Base-by-base conservation (phyloP, 2,888 invertebrate species). In the Apodemia mormo region DNA sequence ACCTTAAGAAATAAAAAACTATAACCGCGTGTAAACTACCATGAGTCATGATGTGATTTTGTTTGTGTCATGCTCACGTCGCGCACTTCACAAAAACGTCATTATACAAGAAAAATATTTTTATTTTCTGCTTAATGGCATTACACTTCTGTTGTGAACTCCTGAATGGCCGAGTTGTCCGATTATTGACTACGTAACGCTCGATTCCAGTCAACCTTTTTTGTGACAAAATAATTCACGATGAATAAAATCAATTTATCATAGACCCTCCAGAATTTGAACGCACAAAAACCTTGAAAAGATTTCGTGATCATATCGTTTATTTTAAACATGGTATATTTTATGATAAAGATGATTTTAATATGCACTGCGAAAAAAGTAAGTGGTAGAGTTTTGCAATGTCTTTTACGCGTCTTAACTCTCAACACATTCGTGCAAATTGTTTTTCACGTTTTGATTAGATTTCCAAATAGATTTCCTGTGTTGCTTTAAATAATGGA, bases 241-340 rank as follows among this genome's bases (percentile, higher is more conserved):
- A 72, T 75, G 74, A 76, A 77, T 77, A 79, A 80, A 82, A 81
- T 79, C 78, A 80, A 80, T 76, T 77, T 76, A 73, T 74, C 70
- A 74, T 66, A 70, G 70, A 72, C 71, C 72, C 69, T 66, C 66
- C 37, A 66, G 70, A 74, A 71, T 74, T 71, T 69, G 54, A 45
- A 22, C 33, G 54, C 49, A 75, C 70, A 70, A 75, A 76, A 72
- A 74, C 58, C 58, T n/a, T 49, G 3, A 14, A 14, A 6, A 49
- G 49, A 49, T 49, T 49, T 49, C 14, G 49, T 49, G 49, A 14
- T 14, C 14, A 14, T 6, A 14, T 5, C 49, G 14, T 49, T 49
- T 14, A 49, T 14, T 49, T 49, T 14, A 14, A 49, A 5, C 12
- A 4, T 14, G 14, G 14, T 5, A 14, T 14, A 49, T 49, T 14